A percentile compares a stretch with the other conserved stretches of the same genome.
Evolutionary conservation across 1,140 invertebrate genomes (phyloP).

Genomic region (Zeugodacus cucurbitae): DNA sequence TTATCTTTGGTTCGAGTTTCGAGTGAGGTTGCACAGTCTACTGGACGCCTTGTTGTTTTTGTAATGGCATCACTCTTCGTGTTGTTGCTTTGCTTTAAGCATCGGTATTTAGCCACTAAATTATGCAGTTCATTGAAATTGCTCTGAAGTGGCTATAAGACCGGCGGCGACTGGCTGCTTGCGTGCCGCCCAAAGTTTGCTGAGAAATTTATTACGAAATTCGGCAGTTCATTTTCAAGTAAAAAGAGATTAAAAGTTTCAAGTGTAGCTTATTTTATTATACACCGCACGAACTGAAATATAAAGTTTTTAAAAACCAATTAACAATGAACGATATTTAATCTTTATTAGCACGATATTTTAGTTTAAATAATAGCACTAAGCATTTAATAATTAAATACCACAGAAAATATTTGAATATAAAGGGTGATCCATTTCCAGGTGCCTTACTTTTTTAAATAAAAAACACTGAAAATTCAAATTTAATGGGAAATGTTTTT

Average conservation of each 20-base stretch:
- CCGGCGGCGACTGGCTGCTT: background rate
- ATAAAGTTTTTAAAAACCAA: background rate
- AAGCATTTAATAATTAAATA: no score
- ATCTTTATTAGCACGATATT: no score
- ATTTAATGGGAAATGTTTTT: no score
- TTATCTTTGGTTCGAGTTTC: background rate
- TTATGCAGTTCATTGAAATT: slow-evolving; percentile 22
- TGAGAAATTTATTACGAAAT: slow-evolving; percentile 10
- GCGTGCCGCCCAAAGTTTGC: background rate
- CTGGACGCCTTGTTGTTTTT: background rate
- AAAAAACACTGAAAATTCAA: no score
- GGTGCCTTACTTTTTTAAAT: no score
- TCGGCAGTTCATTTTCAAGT: slow-evolving; percentile 12
- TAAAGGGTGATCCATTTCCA: no score
- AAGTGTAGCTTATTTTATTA: background rate
- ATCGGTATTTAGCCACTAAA: slow-evolving; percentile 5
- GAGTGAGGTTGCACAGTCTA: background rate
- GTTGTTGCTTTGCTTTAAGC: background rate
- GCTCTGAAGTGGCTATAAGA: background rate
- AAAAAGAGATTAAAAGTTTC: background rate
- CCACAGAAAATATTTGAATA: no score
- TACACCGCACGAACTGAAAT: background rate
- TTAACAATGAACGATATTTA: background rate
- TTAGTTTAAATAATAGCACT: no score
- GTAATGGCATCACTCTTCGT: background rate